These are phyloP conservation scores for Blastomussa wellsi DNA, from an alignment of 92 coral and sea anemone genomes.

Conservation along the genomic window DNA sequence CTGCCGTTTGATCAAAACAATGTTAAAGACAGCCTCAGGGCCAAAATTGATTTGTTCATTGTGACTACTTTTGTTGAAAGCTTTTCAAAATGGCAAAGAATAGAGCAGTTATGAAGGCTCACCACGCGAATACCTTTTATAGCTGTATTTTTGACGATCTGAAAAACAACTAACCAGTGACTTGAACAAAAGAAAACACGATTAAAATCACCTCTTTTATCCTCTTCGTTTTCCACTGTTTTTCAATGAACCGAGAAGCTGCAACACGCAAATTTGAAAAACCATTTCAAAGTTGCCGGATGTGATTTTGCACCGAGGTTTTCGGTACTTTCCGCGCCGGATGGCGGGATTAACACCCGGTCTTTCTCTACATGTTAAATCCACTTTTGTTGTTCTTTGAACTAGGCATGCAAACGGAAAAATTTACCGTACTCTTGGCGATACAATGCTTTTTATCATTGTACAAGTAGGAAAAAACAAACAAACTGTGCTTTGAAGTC, in stretches of 20 bases:
- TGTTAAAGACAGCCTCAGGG: conserved; percentile 12
- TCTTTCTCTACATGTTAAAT: not conserved
- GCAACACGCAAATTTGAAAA: not conserved
- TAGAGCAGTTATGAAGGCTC: not conserved
- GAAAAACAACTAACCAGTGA: not conserved
- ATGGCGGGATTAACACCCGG: conserved; percentile 7
- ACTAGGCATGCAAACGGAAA: conserved; percentile 8
- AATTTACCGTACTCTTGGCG: not conserved
- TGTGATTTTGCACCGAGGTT: not conserved
- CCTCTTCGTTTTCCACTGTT: conserved; percentile 2
- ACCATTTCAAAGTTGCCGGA: conserved; percentile 6
- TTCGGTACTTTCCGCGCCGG: not conserved
- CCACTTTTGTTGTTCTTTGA: conserved; percentile 8
- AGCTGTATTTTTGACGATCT: not conserved
- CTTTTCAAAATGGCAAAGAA: conserved; percentile 20
- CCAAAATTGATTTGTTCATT: conserved; percentile 5
- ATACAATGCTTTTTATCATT: not conserved
- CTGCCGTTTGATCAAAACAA: not conserved
- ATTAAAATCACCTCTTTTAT: not conserved
- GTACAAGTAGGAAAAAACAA: conserved; percentile 12
- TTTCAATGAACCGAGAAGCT: not conserved
- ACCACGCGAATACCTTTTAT: not conserved
- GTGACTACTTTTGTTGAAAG: not conserved
- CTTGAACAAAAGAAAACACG: conserved; percentile 6
- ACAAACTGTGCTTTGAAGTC: not conserved